Conservation (phyloP, 2,113 vertebrate species). For the Platysteira castanea region DNA sequence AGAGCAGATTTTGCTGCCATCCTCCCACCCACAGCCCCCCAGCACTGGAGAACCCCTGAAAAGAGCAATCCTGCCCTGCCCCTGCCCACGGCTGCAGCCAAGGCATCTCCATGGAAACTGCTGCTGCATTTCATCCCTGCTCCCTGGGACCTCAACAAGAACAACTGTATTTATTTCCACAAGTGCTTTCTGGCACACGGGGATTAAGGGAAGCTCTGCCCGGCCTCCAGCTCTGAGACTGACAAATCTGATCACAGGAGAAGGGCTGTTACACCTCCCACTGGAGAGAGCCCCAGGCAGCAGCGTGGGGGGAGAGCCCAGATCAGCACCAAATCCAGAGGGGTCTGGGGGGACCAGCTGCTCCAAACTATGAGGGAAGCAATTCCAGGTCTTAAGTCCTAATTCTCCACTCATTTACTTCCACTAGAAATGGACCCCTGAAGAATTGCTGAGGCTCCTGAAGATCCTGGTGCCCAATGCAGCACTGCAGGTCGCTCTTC, state of each 20-base stretch:
- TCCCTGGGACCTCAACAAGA: background rate
- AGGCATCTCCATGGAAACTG: background rate
- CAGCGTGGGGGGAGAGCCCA: accelerated
- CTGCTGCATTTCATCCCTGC: background rate
- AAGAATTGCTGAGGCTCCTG: background rate
- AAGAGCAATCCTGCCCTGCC: background rate
- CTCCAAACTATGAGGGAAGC: background rate
- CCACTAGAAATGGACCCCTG: background rate
- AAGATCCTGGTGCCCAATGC: background rate
- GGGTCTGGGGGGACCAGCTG: background rate
- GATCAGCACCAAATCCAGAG: background rate
- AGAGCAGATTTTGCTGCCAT: background rate
- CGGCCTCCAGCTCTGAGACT: background rate
- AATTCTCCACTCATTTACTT: background rate
- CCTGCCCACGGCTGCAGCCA: background rate
- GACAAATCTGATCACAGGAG: background rate
- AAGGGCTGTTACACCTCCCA: background rate
- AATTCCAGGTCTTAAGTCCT: background rate
- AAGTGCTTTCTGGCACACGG: background rate
- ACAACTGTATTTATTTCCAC: background rate
- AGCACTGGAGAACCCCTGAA: accelerated
- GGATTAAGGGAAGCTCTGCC: background rate
- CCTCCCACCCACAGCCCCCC: background rate
- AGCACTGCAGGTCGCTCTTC: background rate
- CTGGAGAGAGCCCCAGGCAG: background rate